These are phyloP conservation scores for Tigriopus californicus DNA, from an alignment of 2,888 invertebrate genomes.

Conservation along the genomic window DNA sequence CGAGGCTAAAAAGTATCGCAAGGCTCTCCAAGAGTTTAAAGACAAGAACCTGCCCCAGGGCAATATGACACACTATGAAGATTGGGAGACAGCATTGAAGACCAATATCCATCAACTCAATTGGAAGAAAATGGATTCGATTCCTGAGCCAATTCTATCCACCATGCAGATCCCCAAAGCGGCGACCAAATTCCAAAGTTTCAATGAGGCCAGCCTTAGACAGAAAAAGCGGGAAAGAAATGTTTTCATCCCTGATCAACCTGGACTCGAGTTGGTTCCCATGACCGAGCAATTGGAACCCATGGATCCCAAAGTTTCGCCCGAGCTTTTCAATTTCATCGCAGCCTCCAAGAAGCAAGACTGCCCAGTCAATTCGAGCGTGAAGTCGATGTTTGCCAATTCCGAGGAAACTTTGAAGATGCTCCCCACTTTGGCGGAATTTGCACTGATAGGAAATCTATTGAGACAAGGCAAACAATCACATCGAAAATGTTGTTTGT, in stretches of 20 bases:
- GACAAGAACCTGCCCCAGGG: constrained; percentile 11
- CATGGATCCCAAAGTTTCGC: background rate
- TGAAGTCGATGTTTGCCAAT: constrained; percentile 10
- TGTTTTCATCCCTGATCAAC: constrained; percentile 17
- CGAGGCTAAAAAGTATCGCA: constrained; percentile 11
- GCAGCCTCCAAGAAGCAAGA: background rate
- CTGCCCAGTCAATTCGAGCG: background rate
- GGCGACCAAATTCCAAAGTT: too few species aligned
- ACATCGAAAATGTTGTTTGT: background rate
- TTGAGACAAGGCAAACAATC: background rate
- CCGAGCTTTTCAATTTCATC: background rate
- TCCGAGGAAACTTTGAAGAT: constrained; percentile 12
- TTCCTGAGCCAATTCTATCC: background rate
- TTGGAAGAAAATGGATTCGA: background rate
- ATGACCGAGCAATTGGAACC: constrained; percentile 31
- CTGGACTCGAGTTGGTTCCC: constrained; percentile 40
- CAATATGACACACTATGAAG: constrained; percentile 14
- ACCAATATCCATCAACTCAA: background rate
- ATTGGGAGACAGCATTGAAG: background rate
- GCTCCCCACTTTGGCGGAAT: constrained; percentile 6
- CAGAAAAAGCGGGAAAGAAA: background rate
- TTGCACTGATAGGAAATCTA: background rate
- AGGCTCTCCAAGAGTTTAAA: constrained; percentile 4
- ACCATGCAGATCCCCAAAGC: background rate
- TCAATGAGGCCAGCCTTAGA: background rate